Evolutionary conservation across 2,888 invertebrate species (phyloP), one percentile per base, ranked within the genome.

Genomic region (Panzeria rudis): DNA sequence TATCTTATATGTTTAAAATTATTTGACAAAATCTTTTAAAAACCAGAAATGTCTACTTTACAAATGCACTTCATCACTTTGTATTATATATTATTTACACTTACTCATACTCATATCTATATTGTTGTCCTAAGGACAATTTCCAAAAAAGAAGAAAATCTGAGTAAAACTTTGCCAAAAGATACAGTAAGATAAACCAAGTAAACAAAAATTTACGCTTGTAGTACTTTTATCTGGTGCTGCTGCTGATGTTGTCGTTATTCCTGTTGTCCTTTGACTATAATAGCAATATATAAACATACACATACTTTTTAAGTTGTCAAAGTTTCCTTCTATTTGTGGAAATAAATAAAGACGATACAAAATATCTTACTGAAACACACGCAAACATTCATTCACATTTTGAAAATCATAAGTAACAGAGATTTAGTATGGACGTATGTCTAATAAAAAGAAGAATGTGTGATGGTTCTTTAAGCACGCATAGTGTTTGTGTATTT

Each of bases 61-160:
- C 56, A 82, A 78, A 78, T 75, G 75, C 82, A 85, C 85, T 85
- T 85, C 78, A 85, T 85, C 85, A 85, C 85, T 82, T 79, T 75
- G 75, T 59, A 64, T 47, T 66, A 41, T 8, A 52, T 17, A 32
- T 32, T 32, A 23, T 35, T 47, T 64, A 50, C 72, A 61, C 11
- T 68, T 17, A 41, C 50, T 9, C 35, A 54, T n/a, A 32, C 79
- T 29, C 5, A 8, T 20, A 20, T 64, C 32, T 35, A 29, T 20
- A 38, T 44, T 61, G 38, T 76, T 66, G 54, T 81, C 77, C 72
- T 73, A 41, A 77, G 75, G 82, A 78, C 64, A 82, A 47, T 50
- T 25, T 66, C 44, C 52, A 82, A 81, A 38, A 38, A 56, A 20
- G 56, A 69, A 47, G n/a, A 41, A 76, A 77, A 69, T 61, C n/a